Evolutionary conservation across 2,113 vertebrate species (phyloP).

Genomic region (Ceyx margarethae): DNA sequence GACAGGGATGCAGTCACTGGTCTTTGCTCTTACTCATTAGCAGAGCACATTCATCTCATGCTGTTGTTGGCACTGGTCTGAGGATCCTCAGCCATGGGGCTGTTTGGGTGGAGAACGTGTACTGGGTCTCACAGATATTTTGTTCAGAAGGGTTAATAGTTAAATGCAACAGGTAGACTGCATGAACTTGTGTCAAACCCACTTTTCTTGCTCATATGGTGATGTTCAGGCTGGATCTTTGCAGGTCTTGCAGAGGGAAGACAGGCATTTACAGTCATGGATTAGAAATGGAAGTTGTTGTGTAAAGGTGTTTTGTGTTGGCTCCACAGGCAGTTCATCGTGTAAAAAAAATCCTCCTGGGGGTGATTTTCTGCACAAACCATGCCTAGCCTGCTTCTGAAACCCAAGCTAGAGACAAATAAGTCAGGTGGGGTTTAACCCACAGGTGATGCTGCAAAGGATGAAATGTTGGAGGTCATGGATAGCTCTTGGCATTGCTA

Average conservation of each 20-base stretch:
- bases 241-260: not conserved
- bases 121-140: not conserved
- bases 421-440: not conserved
- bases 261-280: not conserved
- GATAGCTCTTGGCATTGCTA: not conserved
- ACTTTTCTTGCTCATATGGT: not conserved
- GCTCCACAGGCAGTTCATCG: not conserved
- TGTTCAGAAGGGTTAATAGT: not conserved
- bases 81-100: not conserved
- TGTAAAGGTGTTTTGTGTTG: not conserved
- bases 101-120: not conserved
- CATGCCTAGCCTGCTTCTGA: not conserved
- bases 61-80: not conserved
- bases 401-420: not conserved
- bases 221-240: not conserved
- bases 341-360: not conserved
- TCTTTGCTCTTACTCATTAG: not conserved
- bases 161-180: not conserved
- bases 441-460: not conserved
- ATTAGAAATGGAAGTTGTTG: fast-evolving
- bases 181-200: not conserved
- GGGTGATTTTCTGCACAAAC: not conserved
- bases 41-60: not conserved
- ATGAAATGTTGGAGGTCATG: not conserved
- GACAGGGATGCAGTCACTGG: not conserved